These are phyloP conservation scores for Lycodopsis pacificus DNA, from an alignment of 2,797 vertebrate genomes.

Conservation along the genomic window DNA sequence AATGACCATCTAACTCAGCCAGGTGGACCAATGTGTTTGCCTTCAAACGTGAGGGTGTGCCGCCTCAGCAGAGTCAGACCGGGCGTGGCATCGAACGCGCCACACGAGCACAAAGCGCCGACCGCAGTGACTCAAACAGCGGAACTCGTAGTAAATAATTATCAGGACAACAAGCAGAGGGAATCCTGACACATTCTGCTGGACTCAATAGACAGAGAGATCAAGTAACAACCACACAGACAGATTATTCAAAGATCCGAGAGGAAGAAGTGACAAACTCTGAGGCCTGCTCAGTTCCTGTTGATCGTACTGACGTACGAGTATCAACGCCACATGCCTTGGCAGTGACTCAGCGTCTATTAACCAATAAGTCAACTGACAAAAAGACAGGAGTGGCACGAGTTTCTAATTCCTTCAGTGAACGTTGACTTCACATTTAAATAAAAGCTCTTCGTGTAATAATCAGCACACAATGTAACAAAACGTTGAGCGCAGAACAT, in stretches of 20 bases:
- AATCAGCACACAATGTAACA: background rate
- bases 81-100: constrained; percentile 33
- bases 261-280: background rate
- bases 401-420: background rate
- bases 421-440: background rate
- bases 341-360: background rate
- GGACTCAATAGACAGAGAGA: background rate
- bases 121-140: background rate
- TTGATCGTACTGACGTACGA: accelerated
- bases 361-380: no score
- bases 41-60: constrained; percentile 40
- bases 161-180: background rate
- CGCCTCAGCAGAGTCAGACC: background rate
- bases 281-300: background rate
- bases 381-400: background rate
- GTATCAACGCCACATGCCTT: background rate
- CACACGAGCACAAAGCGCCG: background rate
- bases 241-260: background rate
- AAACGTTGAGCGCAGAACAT: background rate
- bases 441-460: accelerated
- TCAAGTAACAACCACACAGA: no score
- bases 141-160: background rate
- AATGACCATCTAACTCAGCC: background rate
- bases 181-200: background rate
- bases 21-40: constrained; percentile 50